Evolutionary conservation across 2,113 vertebrate genomes (phyloP).

Genomic region (Cyrtonyx montezumae): DNA sequence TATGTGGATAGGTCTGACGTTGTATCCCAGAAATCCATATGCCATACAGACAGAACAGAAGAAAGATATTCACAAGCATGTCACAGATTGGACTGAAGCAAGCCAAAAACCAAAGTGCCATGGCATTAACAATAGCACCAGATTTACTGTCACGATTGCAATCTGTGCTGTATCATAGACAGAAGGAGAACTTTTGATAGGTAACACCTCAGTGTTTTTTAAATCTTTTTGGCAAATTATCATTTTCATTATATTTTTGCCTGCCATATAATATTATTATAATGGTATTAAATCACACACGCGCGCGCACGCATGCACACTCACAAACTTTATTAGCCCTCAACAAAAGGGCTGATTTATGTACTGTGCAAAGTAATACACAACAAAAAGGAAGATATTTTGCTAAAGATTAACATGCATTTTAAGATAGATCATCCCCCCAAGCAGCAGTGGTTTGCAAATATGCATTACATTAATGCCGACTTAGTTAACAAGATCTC

Average conservation of each 20-base stretch:
- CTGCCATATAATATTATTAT: slow-evolving; percentile 87
- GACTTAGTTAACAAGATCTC: slow-evolving; percentile 8
- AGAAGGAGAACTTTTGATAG: slow-evolving; percentile 92
- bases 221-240: slow-evolving; percentile 90
- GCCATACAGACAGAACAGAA: slow-evolving; percentile 92
- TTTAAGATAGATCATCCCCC: slow-evolving; percentile 18
- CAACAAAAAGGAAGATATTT: slow-evolving; percentile 47
- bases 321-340: slow-evolving; percentile 69
- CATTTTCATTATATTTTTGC: slow-evolving; percentile 91
- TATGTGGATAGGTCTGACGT: slow-evolving; percentile 90
- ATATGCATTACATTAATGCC: slow-evolving; percentile 33
- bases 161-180: slow-evolving; percentile 92
- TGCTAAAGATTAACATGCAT: slow-evolving; percentile 8
- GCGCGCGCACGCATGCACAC: background rate
- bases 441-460: slow-evolving; percentile 41
- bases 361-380: slow-evolving; percentile 15
- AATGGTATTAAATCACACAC: slow-evolving; percentile 74
- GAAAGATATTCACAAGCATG: slow-evolving; percentile 91
- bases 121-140: slow-evolving; percentile 92
- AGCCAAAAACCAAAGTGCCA: slow-evolving; percentile 92
- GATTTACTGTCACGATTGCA: slow-evolving; percentile 93
- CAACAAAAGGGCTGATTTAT: slow-evolving; percentile 72
- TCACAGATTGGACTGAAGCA: slow-evolving; percentile 90
- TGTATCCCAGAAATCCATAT: slow-evolving; percentile 93
- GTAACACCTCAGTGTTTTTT: slow-evolving; percentile 90